Conservation (phyloP, 2,888 invertebrate species). For the Erpobdella octoculata region DNA sequence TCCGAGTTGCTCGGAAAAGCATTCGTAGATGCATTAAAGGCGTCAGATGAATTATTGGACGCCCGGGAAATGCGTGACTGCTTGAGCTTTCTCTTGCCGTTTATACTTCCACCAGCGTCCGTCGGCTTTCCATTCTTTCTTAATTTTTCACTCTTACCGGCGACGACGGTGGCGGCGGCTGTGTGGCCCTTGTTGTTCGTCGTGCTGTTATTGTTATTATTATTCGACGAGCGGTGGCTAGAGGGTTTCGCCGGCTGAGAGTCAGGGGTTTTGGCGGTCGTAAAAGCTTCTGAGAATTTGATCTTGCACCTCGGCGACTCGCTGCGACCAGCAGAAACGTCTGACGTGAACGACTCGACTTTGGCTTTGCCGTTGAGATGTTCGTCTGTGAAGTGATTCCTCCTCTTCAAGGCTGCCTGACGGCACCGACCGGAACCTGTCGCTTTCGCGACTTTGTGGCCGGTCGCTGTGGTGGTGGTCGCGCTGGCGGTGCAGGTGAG, state of each 20-base stretch:
- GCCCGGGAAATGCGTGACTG: not conserved
- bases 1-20: not conserved
- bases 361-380: too few species aligned
- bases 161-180: not conserved
- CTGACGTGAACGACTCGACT: too few species aligned
- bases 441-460: too few species aligned
- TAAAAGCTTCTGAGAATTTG: not conserved
- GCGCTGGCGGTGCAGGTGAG: too few species aligned
- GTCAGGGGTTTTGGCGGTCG: not conserved
- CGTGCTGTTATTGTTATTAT: too few species aligned
- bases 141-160: not conserved
- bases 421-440: too few species aligned
- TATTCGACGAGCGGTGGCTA: too few species aligned
- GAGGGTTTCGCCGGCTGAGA: not conserved
- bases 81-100: not conserved
- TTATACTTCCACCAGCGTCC: too few species aligned
- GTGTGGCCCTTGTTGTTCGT: not conserved
- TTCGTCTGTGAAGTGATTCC: not conserved
- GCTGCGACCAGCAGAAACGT: too few species aligned
- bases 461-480: too few species aligned
- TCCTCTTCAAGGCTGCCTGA: not conserved
- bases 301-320: not conserved
- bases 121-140: not conserved
- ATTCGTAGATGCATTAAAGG: constrained; percentile 4
- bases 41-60: not conserved